Evolutionary conservation across 1,140 invertebrate genomes (phyloP).

Genomic region (Tetranychus urticae): DNA sequence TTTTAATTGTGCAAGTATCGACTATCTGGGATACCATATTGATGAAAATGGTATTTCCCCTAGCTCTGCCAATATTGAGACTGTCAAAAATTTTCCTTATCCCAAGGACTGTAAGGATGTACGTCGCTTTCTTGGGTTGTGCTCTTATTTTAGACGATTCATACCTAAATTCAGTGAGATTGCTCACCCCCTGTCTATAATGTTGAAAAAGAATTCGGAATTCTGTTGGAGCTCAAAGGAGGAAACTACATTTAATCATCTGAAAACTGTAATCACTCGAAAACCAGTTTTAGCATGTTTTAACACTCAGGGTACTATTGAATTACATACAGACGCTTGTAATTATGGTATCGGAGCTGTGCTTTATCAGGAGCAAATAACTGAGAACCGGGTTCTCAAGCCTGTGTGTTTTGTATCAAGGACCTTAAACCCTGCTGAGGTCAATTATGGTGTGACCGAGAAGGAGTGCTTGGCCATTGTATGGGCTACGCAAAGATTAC

Average conservation of each 20-base stretch:
- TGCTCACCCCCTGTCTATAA: not conserved
- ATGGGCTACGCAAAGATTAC: constrained; percentile 22
- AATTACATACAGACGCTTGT: constrained; percentile 18
- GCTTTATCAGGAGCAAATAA: constrained; percentile 12
- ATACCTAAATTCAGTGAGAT: not conserved
- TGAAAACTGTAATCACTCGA: not conserved
- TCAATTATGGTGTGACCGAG: constrained; percentile 23
- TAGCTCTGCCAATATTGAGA: not conserved
- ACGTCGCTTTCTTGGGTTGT: not conserved
- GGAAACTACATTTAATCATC: not conserved
- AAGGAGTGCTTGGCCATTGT: constrained; percentile 28
- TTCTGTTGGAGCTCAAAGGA: not conserved
- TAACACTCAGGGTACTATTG: not conserved
- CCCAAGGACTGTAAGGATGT: not conserved
- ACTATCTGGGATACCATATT: constrained; percentile 8
- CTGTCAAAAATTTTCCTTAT: not conserved
- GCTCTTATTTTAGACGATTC: not conserved
- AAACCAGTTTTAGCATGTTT: not conserved
- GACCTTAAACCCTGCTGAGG: constrained; percentile 20
- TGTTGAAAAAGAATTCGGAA: not conserved
- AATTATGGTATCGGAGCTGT: constrained; percentile 15
- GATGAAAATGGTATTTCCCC: not conserved
- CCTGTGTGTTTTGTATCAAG: constrained; percentile 19
- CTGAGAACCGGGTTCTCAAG: not conserved
- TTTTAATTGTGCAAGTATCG: constrained; percentile 4